Conservation (phyloP, 2,888 invertebrate genomes). For the Calephelis perditalis region DNA sequence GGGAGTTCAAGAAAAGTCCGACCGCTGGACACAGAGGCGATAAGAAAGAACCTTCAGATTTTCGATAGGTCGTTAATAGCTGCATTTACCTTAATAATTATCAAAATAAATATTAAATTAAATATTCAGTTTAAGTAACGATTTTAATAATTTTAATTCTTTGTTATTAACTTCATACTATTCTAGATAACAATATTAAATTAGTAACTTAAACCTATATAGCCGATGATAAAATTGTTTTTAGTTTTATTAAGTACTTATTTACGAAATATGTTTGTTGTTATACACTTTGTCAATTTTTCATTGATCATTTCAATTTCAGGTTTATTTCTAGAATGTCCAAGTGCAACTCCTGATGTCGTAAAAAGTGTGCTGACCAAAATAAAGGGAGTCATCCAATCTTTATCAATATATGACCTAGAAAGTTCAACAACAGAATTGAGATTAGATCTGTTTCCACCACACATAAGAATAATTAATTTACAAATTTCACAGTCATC, state of each 20-base stretch:
- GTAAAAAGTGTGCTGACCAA: slow-evolving; percentile 85
- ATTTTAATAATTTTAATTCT: no score
- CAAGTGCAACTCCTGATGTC: slow-evolving; percentile 86
- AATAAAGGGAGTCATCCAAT: slow-evolving; percentile 85
- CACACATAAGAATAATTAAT: slow-evolving; percentile 82
- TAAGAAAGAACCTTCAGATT: no score
- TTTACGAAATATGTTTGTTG: slow-evolving; percentile 26
- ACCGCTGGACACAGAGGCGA: no score
- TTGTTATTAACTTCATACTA: no score
- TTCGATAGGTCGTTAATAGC: no score
- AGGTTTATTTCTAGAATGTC: slow-evolving; percentile 92
- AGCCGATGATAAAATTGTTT: no score
- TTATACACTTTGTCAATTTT: slow-evolving; percentile 14
- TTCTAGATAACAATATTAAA: no score
- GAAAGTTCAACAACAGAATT: slow-evolving; percentile 88
- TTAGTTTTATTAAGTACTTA: background rate
- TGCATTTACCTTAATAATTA: no score
- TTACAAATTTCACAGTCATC: slow-evolving; percentile 88
- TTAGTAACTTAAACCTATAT: no score
- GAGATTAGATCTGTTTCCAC: slow-evolving; percentile 86
- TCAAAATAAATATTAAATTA: no score
- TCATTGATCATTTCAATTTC: slow-evolving; percentile 37
- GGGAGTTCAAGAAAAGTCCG: no score
- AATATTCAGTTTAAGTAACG: no score
- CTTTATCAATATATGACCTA: slow-evolving; percentile 92